Percentiles rank a stretch among this genome's conserved stretches.
Conservation (phyloP, 2,888 invertebrate species). For the Bugulina stolonifera region DNA sequence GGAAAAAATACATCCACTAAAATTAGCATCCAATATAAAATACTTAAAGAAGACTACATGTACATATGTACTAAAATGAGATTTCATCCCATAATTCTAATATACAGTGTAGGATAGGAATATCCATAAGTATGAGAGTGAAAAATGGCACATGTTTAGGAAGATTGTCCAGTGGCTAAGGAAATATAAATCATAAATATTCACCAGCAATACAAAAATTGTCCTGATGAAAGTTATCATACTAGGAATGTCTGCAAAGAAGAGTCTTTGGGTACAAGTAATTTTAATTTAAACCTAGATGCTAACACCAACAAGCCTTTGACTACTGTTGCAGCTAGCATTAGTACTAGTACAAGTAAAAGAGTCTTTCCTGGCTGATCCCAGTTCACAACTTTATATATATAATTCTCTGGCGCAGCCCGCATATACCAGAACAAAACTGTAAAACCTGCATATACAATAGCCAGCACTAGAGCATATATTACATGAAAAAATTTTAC, state of each 20-base stretch:
- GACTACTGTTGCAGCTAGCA: neutral
- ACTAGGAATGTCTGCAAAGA: conserved; percentile 1
- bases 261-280: neutral
- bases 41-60: too few species aligned
- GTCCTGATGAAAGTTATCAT: neutral
- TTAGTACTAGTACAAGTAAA: neutral
- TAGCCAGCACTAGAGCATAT: neutral
- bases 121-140: too few species aligned
- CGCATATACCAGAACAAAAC: neutral
- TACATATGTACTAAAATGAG: too few species aligned
- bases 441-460: neutral
- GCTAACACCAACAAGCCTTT: neutral
- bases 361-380: neutral
- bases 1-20: too few species aligned
- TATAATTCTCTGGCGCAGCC: conserved; percentile 6
- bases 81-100: too few species aligned
- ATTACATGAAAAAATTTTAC: neutral
- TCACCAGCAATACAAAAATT: neutral
- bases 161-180: too few species aligned
- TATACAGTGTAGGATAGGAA: too few species aligned
- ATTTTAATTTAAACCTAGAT: conserved; percentile 9
- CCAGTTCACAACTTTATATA: conserved; percentile 15
- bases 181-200: neutral
- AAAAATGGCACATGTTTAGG: too few species aligned
- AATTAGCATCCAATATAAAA: too few species aligned